phyloP scores from a whole-genome alignment of 2,888 invertebrate genomes.

The Opisthograptis luteolata region DNA sequence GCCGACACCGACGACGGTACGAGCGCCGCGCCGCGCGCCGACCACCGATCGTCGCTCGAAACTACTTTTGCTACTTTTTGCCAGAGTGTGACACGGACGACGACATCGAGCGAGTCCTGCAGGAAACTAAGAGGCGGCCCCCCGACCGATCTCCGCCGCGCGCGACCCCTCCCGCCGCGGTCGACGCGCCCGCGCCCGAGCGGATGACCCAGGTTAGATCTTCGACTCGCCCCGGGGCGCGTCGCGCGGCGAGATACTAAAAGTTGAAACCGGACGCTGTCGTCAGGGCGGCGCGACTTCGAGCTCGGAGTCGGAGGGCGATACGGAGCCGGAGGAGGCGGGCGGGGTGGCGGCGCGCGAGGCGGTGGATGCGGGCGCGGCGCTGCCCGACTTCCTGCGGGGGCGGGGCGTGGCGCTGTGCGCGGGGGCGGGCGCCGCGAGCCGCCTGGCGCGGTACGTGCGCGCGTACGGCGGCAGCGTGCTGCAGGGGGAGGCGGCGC shows the following conservation, averaged over 20 bases:
- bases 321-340: constrained; percentile 20
- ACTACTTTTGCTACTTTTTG: background rate
- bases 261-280: no score
- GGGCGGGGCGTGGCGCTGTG: constrained; percentile 37
- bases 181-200: constrained; percentile 44
- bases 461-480: constrained; percentile 86
- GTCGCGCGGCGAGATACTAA: no score
- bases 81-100: constrained; percentile 85
- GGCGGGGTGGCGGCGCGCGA: constrained; percentile 28
- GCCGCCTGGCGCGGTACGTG: constrained; percentile 75
- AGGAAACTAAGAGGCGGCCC: constrained; percentile 47
- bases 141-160: constrained; percentile 11
- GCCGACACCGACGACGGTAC: constrained; percentile 84
- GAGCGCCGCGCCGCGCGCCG: background rate
- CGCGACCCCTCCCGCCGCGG: background rate
- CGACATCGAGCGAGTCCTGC: constrained; percentile 80
- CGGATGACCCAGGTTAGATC: no score
- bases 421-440: constrained; percentile 6
- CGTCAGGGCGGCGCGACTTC: constrained; percentile 22
- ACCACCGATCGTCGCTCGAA: background rate
- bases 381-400: constrained; percentile 76
- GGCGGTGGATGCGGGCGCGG: constrained; percentile 11
- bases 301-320: constrained; percentile 33
- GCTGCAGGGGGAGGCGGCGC: constrained; percentile 27
- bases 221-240: no score